These are phyloP conservation scores for Hetaerina americana DNA, from an alignment of 1,140 invertebrate genomes.

Conservation along the genomic window DNA sequence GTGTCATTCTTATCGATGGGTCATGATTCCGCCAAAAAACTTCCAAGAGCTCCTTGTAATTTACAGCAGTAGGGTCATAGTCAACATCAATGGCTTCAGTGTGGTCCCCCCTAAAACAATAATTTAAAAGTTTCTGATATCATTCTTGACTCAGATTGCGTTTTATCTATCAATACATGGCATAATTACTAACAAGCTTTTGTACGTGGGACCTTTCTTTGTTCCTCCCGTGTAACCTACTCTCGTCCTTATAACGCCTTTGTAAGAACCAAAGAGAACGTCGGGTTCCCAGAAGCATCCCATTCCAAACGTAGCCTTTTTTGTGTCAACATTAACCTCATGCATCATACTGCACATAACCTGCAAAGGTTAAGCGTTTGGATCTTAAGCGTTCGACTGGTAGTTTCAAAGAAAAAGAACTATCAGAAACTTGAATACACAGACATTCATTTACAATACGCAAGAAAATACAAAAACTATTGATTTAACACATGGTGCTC, in stretches of 20 bases:
- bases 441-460: neutral
- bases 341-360: conserved; percentile 21
- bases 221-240: conserved; percentile 91
- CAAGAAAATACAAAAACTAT: neutral
- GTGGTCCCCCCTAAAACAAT: conserved; percentile 64
- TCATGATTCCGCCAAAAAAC: conserved; percentile 92
- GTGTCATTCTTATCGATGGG: conserved; percentile 60
- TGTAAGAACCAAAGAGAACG: conserved; percentile 70
- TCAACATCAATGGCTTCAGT: conserved; percentile 87
- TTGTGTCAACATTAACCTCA: conserved; percentile 25
- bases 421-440: neutral
- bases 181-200: conserved; percentile 60
- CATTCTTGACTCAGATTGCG: no score
- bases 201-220: conserved; percentile 67
- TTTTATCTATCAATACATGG: no score
- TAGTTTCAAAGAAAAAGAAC: neutral
- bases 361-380: neutral
- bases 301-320: conserved; percentile 81
- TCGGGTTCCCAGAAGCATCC: conserved; percentile 96
- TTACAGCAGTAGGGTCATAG: conserved; percentile 64
- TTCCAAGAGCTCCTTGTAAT: conserved; percentile 60
- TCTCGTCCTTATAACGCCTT: conserved; percentile 75
- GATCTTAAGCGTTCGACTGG: no score
- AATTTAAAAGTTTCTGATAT: no score
- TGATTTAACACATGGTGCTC: no score